Base-by-base conservation (phyloP, 2,888 invertebrate species). In the Acronicta psi region DNA sequence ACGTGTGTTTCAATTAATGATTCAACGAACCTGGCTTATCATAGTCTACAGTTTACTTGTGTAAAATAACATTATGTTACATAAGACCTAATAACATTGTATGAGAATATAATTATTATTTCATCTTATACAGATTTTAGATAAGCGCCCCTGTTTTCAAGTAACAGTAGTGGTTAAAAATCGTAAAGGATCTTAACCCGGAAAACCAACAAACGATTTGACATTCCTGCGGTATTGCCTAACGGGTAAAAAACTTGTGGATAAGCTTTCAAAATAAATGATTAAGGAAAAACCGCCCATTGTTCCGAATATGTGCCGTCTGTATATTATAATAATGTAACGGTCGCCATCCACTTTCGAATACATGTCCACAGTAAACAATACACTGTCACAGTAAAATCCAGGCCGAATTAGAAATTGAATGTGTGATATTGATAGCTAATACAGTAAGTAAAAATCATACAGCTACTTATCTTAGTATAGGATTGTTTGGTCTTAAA, bases 351-450 rank as follows among this genome's bases (percentile, higher is more conserved):
- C 49, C 41, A 72, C 72, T 74, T 75, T 75, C 66, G 47, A 61
- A 57, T 44, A 37, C 38, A 31, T 36, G 41, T 41, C 36, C 34
- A 59, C 17, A 13, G 25, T 45, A 59, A 54, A 66, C 68, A 69
- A 66, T 65, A 60, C 72, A 23, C 44, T 38, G 59, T 50, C 43
- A 59, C 41, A 49, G 51, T 58, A 54, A 34, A 67, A 69, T 57
- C 67, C 69, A 56, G 75, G 69, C 43, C 50, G 58, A 59, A 64
- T 75, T 79, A 67, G 74, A 78, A 76, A 78, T 31, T 46, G 31
- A 59, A 53, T 34, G 6, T 34, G 4, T 45, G 41, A 47, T 47
- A 55, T 64, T 73, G 53, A 59, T 60, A 56, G 52, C 18, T 0
- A n/a, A n/a, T n/a, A n/a, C n/a, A 20, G 3, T 5, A 2, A 20